Conservation (phyloP, 2,113 vertebrate genomes). For the Rhinopomastus cyanomelas region DNA sequence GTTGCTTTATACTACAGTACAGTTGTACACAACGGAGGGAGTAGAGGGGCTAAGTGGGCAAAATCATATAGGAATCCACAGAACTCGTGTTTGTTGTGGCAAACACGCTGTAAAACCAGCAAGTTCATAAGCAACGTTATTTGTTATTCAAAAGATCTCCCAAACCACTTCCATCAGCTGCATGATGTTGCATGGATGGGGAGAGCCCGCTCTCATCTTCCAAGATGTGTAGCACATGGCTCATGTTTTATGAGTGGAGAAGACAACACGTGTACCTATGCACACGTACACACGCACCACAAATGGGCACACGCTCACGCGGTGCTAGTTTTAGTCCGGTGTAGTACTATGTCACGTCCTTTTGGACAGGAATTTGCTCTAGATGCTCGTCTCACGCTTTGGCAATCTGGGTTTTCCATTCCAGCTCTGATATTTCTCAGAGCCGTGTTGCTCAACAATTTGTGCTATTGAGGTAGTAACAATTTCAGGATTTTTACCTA, state of each 20-base stretch:
- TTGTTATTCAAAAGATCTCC: slow-evolving; percentile 22
- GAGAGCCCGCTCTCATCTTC: neutral
- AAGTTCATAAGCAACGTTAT: neutral
- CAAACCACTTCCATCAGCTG: neutral
- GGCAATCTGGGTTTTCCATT: neutral
- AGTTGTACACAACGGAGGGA: neutral
- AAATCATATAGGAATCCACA: neutral
- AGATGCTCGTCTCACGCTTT: neutral
- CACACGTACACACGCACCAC: neutral
- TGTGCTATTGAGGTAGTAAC: neutral
- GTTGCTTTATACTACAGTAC: neutral
- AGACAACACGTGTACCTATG: neutral
- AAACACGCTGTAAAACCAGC: neutral
- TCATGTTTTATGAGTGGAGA: slow-evolving; percentile 21
- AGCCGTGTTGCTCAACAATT: neutral
- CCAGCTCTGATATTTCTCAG: neutral
- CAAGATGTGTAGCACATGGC: neutral
- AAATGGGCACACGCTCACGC: neutral
- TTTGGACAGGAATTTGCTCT: neutral
- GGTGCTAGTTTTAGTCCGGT: neutral
- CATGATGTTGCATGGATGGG: fast-evolving
- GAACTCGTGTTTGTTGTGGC: neutral
- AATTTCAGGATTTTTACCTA: neutral
- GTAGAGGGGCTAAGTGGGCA: neutral
- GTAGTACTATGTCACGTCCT: neutral